These are phyloP conservation scores for Sebastes itinus DNA, from an alignment of 2,797 vertebrate species.

Conservation along the genomic window DNA sequence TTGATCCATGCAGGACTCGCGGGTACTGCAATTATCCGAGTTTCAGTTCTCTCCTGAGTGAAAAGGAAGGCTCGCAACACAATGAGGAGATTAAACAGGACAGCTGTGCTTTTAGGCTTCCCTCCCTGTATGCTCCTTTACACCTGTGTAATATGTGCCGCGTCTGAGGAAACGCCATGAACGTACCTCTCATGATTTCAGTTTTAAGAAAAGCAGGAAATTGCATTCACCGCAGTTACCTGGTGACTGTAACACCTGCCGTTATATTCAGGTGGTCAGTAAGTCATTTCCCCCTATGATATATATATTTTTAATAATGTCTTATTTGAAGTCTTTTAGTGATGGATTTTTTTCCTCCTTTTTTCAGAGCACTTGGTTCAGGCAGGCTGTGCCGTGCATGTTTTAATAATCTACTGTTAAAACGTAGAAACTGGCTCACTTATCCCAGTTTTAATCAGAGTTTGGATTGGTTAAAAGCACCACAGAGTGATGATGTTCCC, in stretches of 20 bases:
- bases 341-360: background rate
- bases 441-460: background rate
- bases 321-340: background rate
- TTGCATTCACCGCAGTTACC: background rate
- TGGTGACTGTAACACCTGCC: background rate
- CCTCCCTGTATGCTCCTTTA: background rate
- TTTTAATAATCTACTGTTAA: background rate
- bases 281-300: background rate
- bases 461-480: background rate
- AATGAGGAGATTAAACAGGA: slow-evolving; percentile 32
- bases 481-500: background rate
- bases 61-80: slow-evolving; percentile 14
- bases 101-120: slow-evolving; percentile 1
- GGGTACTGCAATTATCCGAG: slow-evolving; percentile 31
- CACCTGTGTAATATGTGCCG: slow-evolving; percentile 20
- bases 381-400: background rate
- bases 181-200: background rate
- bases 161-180: background rate
- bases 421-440: background rate
- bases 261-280: background rate
- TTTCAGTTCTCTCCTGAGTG: slow-evolving; percentile 2
- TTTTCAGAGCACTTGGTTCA: background rate
- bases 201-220: background rate
- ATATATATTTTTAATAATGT: background rate
- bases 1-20: slow-evolving; percentile 32